A percentile compares a stretch with the other conserved stretches of the same genome.
Evolutionary conservation across 2,888 invertebrate species (phyloP).

Genomic region (Acronicta aceris): DNA sequence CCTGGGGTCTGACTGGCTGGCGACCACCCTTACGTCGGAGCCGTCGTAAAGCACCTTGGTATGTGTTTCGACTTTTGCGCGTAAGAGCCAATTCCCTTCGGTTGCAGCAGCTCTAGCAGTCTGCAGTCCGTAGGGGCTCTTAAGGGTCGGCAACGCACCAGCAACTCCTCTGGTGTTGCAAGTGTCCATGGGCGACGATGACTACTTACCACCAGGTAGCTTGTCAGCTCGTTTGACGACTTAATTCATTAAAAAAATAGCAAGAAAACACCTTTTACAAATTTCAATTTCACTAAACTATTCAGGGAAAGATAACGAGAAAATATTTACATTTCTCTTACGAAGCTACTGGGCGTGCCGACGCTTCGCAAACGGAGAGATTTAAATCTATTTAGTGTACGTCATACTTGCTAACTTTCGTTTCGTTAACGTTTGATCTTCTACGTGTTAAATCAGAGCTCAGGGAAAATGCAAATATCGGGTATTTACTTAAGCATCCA

Average conservation of each 20-base stretch:
- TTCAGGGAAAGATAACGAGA: conserved; percentile 13
- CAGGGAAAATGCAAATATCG: conserved; percentile 19
- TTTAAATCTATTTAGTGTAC: conserved; percentile 14
- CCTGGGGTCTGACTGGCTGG: too few species aligned
- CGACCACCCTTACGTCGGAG: too few species aligned
- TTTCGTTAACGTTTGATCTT: conserved; percentile 24
- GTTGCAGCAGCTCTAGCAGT: too few species aligned
- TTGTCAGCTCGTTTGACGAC: too few species aligned
- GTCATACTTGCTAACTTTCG: conserved; percentile 12
- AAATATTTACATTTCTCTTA: conserved; percentile 28
- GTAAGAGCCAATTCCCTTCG: too few species aligned
- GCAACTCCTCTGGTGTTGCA: too few species aligned
- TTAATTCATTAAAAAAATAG: not conserved
- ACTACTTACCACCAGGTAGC: too few species aligned
- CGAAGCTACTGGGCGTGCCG: conserved; percentile 21
- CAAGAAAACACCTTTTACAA: conserved; percentile 4
- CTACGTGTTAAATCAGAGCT: conserved; percentile 19
- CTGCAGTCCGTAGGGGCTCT: too few species aligned
- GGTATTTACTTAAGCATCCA: conserved; percentile 63
- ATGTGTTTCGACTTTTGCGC: too few species aligned
- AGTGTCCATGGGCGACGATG: too few species aligned
- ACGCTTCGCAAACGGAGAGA: conserved; percentile 5
- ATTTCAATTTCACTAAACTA: conserved; percentile 12
- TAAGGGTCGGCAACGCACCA: too few species aligned
- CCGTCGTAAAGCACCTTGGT: too few species aligned